Evolutionary conservation across 2,888 invertebrate genomes (phyloP).

Genomic region (Bunonema sp.): DNA sequence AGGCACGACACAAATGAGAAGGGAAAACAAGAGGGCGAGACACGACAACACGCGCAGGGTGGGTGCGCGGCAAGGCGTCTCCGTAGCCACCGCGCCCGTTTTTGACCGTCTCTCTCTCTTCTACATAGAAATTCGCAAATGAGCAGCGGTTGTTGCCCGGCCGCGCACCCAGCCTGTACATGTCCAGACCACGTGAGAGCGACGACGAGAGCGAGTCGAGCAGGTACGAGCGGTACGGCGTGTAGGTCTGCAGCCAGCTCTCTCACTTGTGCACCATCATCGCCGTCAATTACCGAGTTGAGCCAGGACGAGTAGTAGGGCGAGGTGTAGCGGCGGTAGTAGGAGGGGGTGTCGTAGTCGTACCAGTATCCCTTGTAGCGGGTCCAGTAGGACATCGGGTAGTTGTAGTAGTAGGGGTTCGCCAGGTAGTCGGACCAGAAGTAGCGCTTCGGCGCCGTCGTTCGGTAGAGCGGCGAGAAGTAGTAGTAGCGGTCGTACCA

Average conservation of each 20-base stretch:
- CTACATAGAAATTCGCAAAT: no score
- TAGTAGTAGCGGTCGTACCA: conserved; percentile 38
- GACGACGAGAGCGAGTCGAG: conserved; percentile 19
- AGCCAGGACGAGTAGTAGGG: conserved; percentile 17
- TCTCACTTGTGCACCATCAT: no score
- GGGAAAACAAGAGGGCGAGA: no score
- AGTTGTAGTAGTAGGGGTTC: conserved; percentile 33
- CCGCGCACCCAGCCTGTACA: conserved; percentile 13
- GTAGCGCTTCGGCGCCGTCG: conserved; percentile 1
- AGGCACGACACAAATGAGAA: no score
- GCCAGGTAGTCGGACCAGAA: conserved; percentile 20
- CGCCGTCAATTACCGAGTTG: no score
- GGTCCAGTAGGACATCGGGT: conserved; percentile 26
- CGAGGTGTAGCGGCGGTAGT: conserved; percentile 22
- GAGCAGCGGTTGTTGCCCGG: no score
- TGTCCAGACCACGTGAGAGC: conserved; percentile 17
- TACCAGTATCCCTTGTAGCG: conserved; percentile 38
- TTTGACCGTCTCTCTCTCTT: no score
- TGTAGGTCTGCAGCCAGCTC: no score
- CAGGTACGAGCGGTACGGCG: conserved; percentile 22
- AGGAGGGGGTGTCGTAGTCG: conserved; percentile 30
- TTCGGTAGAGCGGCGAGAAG: conserved; percentile 30
- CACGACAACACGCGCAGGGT: no score
- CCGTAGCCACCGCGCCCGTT: no score
- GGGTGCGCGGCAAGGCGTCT: no score